Base-by-base conservation (phyloP, 2,113 vertebrate genomes). In the Colius striatus region DNA sequence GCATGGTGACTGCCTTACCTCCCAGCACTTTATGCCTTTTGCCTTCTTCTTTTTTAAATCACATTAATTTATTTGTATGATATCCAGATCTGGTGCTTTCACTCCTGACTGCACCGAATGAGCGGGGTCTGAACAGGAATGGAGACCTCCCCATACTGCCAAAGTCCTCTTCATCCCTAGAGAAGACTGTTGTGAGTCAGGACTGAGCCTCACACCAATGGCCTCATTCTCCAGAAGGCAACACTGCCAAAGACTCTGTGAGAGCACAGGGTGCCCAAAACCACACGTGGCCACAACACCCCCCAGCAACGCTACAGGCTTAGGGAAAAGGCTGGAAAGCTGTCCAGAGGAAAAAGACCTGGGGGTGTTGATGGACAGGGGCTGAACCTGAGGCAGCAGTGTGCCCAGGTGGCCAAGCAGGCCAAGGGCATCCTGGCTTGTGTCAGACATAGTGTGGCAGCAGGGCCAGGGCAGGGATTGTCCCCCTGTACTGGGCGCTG, bases 161-260 rank as follows among this genome's bases (percentile, higher is more conserved):
- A 27, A 65, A 81, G 21, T 36, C 50, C 30, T 58, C 62, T 79
- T 36, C n/a, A 47, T n/a, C 34, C 30, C 13, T 61, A 34, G 65
- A 30, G 21, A 45, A 60, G 34, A 29, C 34, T 34, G 23, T 36
- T 92, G 68, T 50, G 65, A 10, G 16, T 22, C 4, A 6, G 34
- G 45, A 7, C 57, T 81, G 16, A 89, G 38, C 29, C 4, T 2
- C 18, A 23, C 13, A 22, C 21, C 4, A 0, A 1, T 5, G 5
- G 3, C 20, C 27, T 79, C 4, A 0, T 67, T 81, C 53, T 79
- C n/a, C 60, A 68, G 36, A 16, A 83, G 23, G 4, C 38, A 91
- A 16, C 61, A 13, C 29, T 3, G 5, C 8, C 29, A 43, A 51
- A 80, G 16, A 34, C 10, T 22, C 57, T 27, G 23, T 0, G 0